Evolutionary conservation across 2,888 invertebrate species (phyloP), one percentile per base, ranked within the genome.

Genomic region (Syrphus vitripennis): DNA sequence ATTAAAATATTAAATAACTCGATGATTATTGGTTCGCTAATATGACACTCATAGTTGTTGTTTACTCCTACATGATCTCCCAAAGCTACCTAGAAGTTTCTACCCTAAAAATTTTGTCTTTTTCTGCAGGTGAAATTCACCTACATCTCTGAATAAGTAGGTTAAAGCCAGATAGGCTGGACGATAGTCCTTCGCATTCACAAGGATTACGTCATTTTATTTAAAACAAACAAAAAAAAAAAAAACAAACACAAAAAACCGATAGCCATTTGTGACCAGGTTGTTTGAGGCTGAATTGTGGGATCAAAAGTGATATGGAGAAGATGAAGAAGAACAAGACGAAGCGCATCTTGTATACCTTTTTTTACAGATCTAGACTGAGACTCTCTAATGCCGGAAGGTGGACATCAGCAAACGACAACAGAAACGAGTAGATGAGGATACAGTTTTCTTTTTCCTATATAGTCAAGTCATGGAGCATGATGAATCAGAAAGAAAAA

Each of bases 151-250:
- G 14, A 0, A 2, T 45, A 86, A 82, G 82, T 86, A 77, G 86
- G 86, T 82, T 82, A 86, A 55, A 69, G 59, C 53, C 55, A 59
- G 67, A 61, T 50, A 67, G 24, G 6, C 31, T 53, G 63, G 59
- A 37, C 61, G 26, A 70, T 70, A 50, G 84, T 86, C 82, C 84
- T 81, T 81, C 67, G 72, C 26, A 57, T 57, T 81, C 67, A 69
- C 26, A 57, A 50, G 48, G 63, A 70, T 86, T 86, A 74, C 77
- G 78, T 86, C 82, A 86, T 81, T 67, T 34, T 19, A 16, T 31
- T 29, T 34, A 24, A 7, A 16, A 29, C 16, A 65, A 26, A 16
- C 21, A n/a, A 12, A 19, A 29, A 29, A 12, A 34, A n/a, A 16
- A 4, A 4, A n/a, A n/a, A n/a, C n/a, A n/a, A n/a, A n/a, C n/a